Evolutionary conservation across 2,888 invertebrate genomes (phyloP), one percentile per base, ranked within the genome.

Genomic region (Meiosimyza platycephala): DNA sequence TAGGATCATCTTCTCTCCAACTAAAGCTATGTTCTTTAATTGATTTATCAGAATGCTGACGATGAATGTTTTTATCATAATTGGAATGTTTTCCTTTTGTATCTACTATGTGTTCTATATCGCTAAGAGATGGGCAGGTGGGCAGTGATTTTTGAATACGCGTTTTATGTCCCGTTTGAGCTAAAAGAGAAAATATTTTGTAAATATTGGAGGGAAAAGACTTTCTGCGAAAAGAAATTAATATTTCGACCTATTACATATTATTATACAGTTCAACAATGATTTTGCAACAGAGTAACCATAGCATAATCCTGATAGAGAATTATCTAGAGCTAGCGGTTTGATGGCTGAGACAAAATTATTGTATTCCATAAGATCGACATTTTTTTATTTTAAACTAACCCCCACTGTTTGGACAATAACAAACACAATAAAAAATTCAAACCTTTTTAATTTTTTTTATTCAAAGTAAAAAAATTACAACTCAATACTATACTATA

Each of bases 61-160:
- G 75, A 1, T 75, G 80, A 18, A 83, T 80, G 54, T 80, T 79
- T 28, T 81, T 80, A 18, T 76, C 78, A 69, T 82, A 81, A 62
- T 80, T 76, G 0, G 74, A 74, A 0, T 48, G 15, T 5, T 22
- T 52, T 2, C 79, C 77, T 11, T 79, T 82, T 11, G 80, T 80
- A 40, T 80, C 80, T 48, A 82, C 78, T 3, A 80, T 76, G 0
- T 79, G 80, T 70, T 84, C 83, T 28, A 84, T 77, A 57, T 85
- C 85, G 66, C 83, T 85, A 4, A 85, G 69, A 6, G 84, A 82
- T 13, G 85, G 83, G 48, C 83, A 85, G 1, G 80, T 79, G 4
- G 82, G 80, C 60, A 79, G 28, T 0, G 66, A 74, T 18, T 64
- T 52, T 52, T 50, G 12, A 55, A 5, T 5, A 13, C 11, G 16